Base-by-base conservation (phyloP, 1,140 invertebrate species). In the Drosophila kurseongensis region DNA sequence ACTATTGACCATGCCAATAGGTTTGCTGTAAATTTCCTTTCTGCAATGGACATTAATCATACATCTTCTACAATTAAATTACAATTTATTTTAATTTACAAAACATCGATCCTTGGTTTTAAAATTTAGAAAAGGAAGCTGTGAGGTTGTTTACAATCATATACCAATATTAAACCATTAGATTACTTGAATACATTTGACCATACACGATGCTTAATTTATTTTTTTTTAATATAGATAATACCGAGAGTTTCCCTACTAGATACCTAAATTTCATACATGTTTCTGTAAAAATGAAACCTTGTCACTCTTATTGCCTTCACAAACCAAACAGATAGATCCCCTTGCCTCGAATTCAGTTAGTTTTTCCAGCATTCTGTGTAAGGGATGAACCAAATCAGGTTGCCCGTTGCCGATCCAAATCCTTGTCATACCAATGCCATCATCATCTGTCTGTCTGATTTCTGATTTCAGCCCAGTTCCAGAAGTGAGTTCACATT, bases 1-100 rank as follows among this genome's bases (percentile, higher is more conserved):
- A 75, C 35, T 66, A 8, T 9, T n/a, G 51, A 55, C 8, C 38
- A 71, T 16, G n/a, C 29, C 45, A 57, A 54, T 66, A 27, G 4
- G 50, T 12, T 38, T 10, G 32, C 48, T 32, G 29, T 32, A 32
- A 32, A 32, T 23, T 23, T 23, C 18, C 18, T 23, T 23, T 23
- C 23, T 23, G 3, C 23, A 23, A 23, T 23, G 23, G 23, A 23
- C 3, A 23, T 23, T 23, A 23, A 23, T 32, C 6, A 32, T 32
- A 8, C 8, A 32, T 32, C 8, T 32, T 7, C 8, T 8, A 32
- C 8, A 32, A 32, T 32, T 2, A 32, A 32, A 7, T 32, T 8
- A 32, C 8, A 32, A 7, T 8, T 32, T 32, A 32, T 32, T 32
- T 32, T 8, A 32, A 32, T 7, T 32, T 32, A 7, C 6, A 32